Evolutionary conservation across 2,797 vertebrate genomes (phyloP), one percentile per base, ranked within the genome.

Genomic region (Picus viridis): DNA sequence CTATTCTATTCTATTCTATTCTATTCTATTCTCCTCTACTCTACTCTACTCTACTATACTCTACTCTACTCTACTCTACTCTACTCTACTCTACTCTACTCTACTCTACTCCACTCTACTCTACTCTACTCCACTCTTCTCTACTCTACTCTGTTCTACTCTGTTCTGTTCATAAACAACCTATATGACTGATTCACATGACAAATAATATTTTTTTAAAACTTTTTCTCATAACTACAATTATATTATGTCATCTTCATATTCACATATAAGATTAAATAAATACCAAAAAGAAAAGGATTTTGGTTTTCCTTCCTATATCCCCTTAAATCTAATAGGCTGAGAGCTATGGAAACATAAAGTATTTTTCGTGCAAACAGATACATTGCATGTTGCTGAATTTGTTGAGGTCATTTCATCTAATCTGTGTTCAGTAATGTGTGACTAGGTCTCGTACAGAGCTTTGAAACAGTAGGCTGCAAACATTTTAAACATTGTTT

Each of bases 321-420:
- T 16, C 53, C 30, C 27, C 56, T 89, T 92, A 94, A 92, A 94
- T 24, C 53, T 93, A 86, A 43, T 63, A 85, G 69, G 82, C 94
- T 96, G 93, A 92, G 93, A 92, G 90, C 94, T 88, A 96, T 90
- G 92, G 92, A 93, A 95, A 94, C 59, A 59, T 92, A 95, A 93
- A 96, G 67, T 47, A 69, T 64, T 75, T 89, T 93, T 87, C 86
- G 70, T 87, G 53, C 93, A 93, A 95, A 76, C 63, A 72, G 63
- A 69, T 53, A 87, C 58, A 16, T 85, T 74, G 86, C 81, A 90
- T 92, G 86, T 91, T 90, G 51, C 62, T 91, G 93, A 79, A 81
- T 94, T 92, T 91, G 88, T 78, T 92, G 92, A 94, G 79, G 84
- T 96, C 82, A 84, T 93, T 94, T 94, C 92, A 87, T 90, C 67